Base-by-base conservation (phyloP, 2,113 vertebrate genomes). In the Telmatochromis sp. region DNA sequence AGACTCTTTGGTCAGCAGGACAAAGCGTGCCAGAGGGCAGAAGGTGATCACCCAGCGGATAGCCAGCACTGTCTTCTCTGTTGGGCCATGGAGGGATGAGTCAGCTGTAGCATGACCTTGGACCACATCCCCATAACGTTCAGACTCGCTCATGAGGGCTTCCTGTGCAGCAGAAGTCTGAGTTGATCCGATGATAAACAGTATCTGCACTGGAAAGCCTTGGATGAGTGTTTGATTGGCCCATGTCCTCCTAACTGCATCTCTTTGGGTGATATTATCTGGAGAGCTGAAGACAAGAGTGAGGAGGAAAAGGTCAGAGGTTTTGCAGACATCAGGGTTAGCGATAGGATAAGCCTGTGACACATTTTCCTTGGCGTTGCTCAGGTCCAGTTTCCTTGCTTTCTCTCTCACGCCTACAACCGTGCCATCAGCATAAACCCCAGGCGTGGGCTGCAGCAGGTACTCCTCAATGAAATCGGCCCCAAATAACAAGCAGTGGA, bases 381-480 rank as follows among this genome's bases (percentile, higher is more conserved):
- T 96, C 87, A 91, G 50, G 2, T 98, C 96, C 78, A 99, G 89
- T 91, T 96, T 97, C 89, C 96, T 96, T 55, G 98, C 98, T 80
- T 87, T 96, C 68, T 98, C 97, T 73, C 97, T 95, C 33, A 98
- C 95, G 15, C 97, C 95, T 1, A 97, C 95, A 28, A 97, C 93
- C 81, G 95, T 96, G 0, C 91, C 95, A 0, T 98, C 96, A 0
- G 95, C 96, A 94, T 98, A 98, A 3, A 97, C 92, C 2, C 94
- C 94, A 0, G 98, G 97, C 2, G 96, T 88, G 1, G 97, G 96
- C 7, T 91, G 96, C 78, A 98, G 95, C 83, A 99, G 97, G 50
- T 98, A 99, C 81, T 99, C 97, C 91, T 99, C 98, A 12, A 98
- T 94, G 26, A 99, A 95, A 89, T 99, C 98, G 1, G 97, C 97